Evolutionary conservation across 2,797 vertebrate species (phyloP).

Genomic region (Etheostoma perlongum): DNA sequence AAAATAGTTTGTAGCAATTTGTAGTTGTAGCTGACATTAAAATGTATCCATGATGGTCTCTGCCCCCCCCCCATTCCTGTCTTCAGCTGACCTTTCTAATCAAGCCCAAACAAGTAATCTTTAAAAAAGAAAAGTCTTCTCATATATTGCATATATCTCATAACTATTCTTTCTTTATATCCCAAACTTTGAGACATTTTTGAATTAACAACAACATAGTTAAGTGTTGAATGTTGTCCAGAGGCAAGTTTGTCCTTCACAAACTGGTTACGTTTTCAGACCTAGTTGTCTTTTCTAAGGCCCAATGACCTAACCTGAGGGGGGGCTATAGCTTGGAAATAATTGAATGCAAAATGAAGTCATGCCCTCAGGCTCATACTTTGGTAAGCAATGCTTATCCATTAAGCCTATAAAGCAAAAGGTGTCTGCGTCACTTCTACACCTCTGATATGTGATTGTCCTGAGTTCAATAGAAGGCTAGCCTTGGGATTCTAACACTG

Average conservation of each 20-base stretch:
- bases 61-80: too few relatives aligned
- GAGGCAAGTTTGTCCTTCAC: background rate
- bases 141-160: too few relatives aligned
- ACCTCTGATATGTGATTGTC: constrained; percentile 35
- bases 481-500: background rate
- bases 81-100: too few relatives aligned
- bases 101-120: too few relatives aligned
- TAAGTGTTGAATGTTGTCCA: background rate
- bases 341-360: constrained; percentile 66
- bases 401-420: constrained; percentile 27
- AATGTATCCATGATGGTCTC: too few relatives aligned
- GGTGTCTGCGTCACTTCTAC: constrained; percentile 44
- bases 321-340: constrained; percentile 59
- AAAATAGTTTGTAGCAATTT: too few relatives aligned
- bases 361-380: constrained; percentile 43
- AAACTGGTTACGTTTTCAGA: background rate
- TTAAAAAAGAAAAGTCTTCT: too few relatives aligned
- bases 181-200: background rate
- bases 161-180: too few relatives aligned
- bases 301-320: constrained; percentile 55
- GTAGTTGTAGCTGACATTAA: too few relatives aligned
- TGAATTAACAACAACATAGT: background rate
- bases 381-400: constrained; percentile 41
- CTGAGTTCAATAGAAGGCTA: background rate
- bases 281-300: background rate